Conservation (phyloP, 1,140 invertebrate genomes). For the Neotoxoptera formosana region DNA sequence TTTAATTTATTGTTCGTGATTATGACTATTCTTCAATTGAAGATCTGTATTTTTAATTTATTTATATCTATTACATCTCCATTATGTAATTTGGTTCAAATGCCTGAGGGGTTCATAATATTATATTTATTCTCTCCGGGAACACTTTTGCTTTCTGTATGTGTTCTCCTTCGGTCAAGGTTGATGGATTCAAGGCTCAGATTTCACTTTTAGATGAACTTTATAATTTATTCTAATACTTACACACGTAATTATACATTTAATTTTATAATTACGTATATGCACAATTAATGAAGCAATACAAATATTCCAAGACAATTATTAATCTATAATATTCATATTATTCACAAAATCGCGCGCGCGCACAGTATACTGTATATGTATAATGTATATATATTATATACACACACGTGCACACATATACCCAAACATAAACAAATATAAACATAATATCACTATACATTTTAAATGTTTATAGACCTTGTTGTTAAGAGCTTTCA, state of each 20-base stretch:
- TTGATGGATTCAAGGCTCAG: constrained; percentile 50
- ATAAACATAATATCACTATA: neutral
- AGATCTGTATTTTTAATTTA: constrained; percentile 47
- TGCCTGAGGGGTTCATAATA: constrained; percentile 44
- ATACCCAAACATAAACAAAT: no score
- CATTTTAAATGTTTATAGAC: neutral
- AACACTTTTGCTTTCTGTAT: constrained; percentile 57
- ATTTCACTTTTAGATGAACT: constrained; percentile 57
- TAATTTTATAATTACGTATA: constrained; percentile 45
- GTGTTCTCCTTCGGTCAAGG: constrained; percentile 51
- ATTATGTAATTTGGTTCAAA: constrained; percentile 55
- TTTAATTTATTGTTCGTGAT: neutral
- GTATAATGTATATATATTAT: no score
- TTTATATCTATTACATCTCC: constrained; percentile 44
- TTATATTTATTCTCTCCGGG: constrained; percentile 49
- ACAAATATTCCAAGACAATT: constrained; percentile 20
- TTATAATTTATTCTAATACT: constrained; percentile 56
- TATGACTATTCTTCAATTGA: constrained; percentile 5
- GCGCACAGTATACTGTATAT: neutral
- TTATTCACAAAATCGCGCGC: neutral
- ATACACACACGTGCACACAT: no score
- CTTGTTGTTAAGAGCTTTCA: constrained; percentile 36
- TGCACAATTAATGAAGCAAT: constrained; percentile 41
- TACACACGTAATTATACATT: constrained; percentile 38
- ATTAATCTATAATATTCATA: neutral